Evolutionary conservation across 2,113 vertebrate genomes (phyloP), one percentile per base, ranked within the genome.

Genomic region (Catagonus wagneri): DNA sequence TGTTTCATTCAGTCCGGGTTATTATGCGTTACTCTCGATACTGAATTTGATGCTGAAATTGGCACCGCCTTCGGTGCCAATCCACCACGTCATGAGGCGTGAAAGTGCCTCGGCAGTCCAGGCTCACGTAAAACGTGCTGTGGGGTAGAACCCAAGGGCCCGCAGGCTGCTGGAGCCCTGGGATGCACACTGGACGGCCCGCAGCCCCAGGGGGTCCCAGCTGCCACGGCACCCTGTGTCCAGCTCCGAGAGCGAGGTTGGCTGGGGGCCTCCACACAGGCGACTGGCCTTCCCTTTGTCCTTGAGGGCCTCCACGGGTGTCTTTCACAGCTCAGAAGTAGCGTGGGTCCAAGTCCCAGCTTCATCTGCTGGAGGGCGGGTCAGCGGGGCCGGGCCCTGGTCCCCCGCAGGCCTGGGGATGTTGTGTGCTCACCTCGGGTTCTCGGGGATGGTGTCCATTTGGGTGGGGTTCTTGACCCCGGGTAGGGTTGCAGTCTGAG

Each of bases 221-320:
- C 15, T 0, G 0, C 36, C 6, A 7, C 11, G 0, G 36, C 16
- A 12, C 34, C 6, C 4, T 0, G 0, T 36, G 25, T 65, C 61
- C 23, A n/a, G 12, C 52, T 39, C 56, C 25, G 10, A 15, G 32
- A 61, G 84, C 5, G 44, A 44, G 44, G 44, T 0, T 23, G 19
- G 19, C 2, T n/a, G 74, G 36, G 23, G 14, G 19, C 2, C 4
- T 52, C 34, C 11, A 1, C 29, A 23, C 63, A 19, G 84, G 15
- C 20, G 3, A 2, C n/a, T 76, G 1, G 16, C 32, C 60, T 34
- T 44, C 39, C 39, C 34, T 12, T 8, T n/a, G 54, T 20, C 61
- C 56, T 17, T 15, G 23, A 8, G 3, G 14, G 39, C 23, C 22
- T 32, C 52, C 29, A 2, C 44, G 8, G 1, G 22, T 32, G 52